Conservation (phyloP, 1,140 invertebrate species). For the Homalodisca vitripennis region DNA sequence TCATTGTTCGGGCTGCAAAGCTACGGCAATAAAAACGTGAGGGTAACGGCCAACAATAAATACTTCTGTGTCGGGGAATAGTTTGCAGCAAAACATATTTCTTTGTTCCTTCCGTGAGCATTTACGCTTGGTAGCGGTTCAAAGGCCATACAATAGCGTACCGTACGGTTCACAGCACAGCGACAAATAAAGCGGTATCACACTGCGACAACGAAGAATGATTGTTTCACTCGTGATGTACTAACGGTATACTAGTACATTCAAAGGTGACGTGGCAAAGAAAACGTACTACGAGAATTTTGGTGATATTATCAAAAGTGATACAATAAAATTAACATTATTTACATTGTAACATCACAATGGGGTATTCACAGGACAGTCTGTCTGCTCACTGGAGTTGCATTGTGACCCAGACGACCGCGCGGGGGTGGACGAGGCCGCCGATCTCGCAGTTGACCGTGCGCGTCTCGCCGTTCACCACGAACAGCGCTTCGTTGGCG, state of each 20-base stretch:
- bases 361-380: background rate
- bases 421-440: conserved; percentile 62
- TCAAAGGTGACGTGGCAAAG: background rate
- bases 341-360: background rate
- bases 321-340: conserved; percentile 11
- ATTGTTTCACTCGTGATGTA: conserved; percentile 19
- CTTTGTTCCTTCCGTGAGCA: background rate
- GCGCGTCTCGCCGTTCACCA: conserved; percentile 69
- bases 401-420: conserved; percentile 64
- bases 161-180: conserved; percentile 2
- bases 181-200: conserved; percentile 21
- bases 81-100: background rate
- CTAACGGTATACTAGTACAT: background rate
- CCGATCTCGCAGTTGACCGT: conserved; percentile 79
- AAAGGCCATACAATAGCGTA: conserved; percentile 2
- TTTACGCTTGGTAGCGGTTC: conserved; percentile 2
- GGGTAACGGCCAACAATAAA: background rate
- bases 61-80: background rate
- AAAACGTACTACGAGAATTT: background rate
- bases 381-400: conserved; percentile 38
- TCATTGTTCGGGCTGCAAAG: background rate
- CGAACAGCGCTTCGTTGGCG: conserved; percentile 68
- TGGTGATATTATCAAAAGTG: conserved; percentile 15
- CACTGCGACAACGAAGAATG: conserved; percentile 22
- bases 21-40: background rate